Percentiles rank a stretch among this genome's conserved stretches.
Conservation (phyloP, 2,888 invertebrate genomes). For the Diaphora mendica region DNA sequence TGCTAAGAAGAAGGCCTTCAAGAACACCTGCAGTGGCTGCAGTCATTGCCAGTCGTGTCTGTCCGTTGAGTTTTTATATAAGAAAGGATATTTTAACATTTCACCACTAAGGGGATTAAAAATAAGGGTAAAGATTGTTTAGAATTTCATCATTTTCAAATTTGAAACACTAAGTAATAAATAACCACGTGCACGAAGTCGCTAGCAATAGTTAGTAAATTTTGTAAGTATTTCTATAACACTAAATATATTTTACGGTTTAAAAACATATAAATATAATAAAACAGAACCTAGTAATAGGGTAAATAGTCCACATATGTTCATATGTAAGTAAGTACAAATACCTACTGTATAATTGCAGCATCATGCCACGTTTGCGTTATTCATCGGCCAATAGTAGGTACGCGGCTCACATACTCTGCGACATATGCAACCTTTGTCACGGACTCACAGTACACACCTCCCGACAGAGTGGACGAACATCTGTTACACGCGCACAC, state of each 20-base stretch:
- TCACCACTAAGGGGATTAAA: too few relatives aligned
- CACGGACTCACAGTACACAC: conserved; percentile 57
- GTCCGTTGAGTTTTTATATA: too few relatives aligned
- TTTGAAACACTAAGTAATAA: too few relatives aligned
- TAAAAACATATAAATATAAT: not conserved
- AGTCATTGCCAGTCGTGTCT: not conserved
- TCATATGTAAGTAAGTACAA: not conserved
- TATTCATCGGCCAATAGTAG: conserved; percentile 73
- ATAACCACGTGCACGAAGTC: too few relatives aligned
- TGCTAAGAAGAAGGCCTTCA: not conserved
- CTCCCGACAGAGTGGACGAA: conserved; percentile 63
- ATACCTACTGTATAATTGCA: conserved; percentile 40
- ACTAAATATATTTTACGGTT: too few relatives aligned
- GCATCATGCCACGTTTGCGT: conserved; percentile 73
- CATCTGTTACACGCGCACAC: conserved; percentile 82
- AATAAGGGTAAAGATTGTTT: too few relatives aligned
- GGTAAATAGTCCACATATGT: not conserved
- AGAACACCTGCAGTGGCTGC: not conserved
- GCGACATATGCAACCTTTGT: conserved; percentile 81
- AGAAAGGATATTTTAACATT: too few relatives aligned
- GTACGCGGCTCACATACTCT: conserved; percentile 53
- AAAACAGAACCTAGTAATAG: not conserved
- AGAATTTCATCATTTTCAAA: too few relatives aligned
- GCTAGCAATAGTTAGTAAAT: too few relatives aligned
- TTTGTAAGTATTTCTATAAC: too few relatives aligned